Evolutionary conservation across 2,113 vertebrate genomes (phyloP).

Genomic region (Ameiurus melas): DNA sequence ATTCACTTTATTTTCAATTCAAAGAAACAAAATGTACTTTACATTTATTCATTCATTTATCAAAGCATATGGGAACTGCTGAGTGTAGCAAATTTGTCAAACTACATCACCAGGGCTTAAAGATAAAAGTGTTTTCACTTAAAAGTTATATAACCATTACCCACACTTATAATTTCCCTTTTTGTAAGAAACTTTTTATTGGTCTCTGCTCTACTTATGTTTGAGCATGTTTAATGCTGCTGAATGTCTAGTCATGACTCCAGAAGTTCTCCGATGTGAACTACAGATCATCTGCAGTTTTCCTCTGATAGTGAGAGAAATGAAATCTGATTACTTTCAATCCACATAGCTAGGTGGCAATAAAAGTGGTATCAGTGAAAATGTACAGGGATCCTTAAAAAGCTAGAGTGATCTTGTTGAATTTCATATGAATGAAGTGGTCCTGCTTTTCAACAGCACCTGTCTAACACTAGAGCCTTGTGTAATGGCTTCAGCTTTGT

Average conservation of each 20-base stretch:
- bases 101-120: constrained; percentile 44
- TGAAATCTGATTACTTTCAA: constrained; percentile 16
- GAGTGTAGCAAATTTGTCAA: constrained; percentile 58
- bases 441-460: too few species aligned
- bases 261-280: not conserved
- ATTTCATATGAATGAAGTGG: not conserved
- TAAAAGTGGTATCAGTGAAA: not conserved
- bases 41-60: constrained; percentile 59
- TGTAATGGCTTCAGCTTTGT: not conserved
- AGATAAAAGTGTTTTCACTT: constrained; percentile 47
- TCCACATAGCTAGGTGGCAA: not conserved
- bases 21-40: constrained; percentile 49
- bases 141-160: constrained; percentile 45
- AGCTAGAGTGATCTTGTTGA: not conserved
- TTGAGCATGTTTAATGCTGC: not conserved
- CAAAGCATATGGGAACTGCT: constrained; percentile 62
- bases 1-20: constrained; percentile 6
- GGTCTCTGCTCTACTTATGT: constrained; percentile 23
- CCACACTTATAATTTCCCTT: constrained; percentile 20
- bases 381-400: not conserved
- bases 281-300: not conserved
- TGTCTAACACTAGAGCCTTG: too few species aligned
- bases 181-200: constrained; percentile 14
- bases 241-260: constrained; percentile 3
- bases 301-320: not conserved